Conservation (phyloP, 30 jellyfish, hydroid and myxozoan genomes). For the Cassiopea xamachana region DNA sequence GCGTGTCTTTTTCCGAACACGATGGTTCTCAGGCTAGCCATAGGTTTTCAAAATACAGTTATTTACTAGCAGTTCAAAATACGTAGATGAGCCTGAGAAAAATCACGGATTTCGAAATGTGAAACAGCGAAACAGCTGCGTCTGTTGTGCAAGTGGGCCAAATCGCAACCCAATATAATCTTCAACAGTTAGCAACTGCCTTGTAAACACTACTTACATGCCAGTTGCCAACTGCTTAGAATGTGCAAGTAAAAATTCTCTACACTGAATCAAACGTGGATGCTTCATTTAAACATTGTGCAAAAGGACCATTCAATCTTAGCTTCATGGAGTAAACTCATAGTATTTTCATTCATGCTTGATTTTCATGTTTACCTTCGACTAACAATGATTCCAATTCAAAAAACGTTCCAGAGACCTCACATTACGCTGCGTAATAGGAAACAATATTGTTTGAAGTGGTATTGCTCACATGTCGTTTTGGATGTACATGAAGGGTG, state of each 20-base stretch:
- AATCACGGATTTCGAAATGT: too few species aligned
- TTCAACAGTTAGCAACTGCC: conserved; percentile 18
- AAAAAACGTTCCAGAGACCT: background rate
- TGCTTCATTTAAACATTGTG: background rate
- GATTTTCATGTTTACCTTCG: background rate
- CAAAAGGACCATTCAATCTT: background rate
- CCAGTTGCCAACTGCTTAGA: conserved; percentile 70
- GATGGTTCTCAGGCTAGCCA: too few species aligned
- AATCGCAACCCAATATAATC: too few species aligned
- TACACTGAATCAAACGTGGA: too few species aligned
- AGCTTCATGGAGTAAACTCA: background rate
- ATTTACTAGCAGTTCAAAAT: too few species aligned
- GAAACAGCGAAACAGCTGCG: too few species aligned
- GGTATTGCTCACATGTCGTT: background rate
- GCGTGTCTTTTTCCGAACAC: too few species aligned
- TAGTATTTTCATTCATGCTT: too few species aligned
- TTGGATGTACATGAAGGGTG: background rate
- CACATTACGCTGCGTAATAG: background rate
- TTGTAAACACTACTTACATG: background rate
- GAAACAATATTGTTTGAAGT: conserved; percentile 14
- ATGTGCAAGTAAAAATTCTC: conserved; percentile 34
- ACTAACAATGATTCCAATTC: background rate
- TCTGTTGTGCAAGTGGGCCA: too few species aligned
- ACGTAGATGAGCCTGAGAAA: too few species aligned
- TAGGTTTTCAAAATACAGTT: too few species aligned